Percentiles rank a stretch among this genome's conserved stretches.
Conservation (phyloP, 2,888 invertebrate species). For the Polydrusus cervinus region DNA sequence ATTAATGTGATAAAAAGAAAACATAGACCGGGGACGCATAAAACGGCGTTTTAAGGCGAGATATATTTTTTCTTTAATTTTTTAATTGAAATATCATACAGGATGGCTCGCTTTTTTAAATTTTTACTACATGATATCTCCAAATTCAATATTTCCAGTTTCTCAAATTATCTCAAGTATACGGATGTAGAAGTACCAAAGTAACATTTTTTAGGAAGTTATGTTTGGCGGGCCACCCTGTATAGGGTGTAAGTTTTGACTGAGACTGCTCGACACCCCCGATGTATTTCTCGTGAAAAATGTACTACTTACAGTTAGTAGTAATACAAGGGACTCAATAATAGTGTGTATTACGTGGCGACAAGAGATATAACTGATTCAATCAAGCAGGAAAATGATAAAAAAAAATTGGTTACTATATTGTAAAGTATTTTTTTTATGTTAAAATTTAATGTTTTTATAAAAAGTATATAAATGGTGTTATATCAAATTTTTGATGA, state of each 20-base stretch:
- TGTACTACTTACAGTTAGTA: not conserved
- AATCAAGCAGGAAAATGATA: not conserved
- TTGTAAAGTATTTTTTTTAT: conserved; percentile 19
- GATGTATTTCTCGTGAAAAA: too few relatives aligned
- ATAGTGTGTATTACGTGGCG: not conserved
- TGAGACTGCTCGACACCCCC: too few relatives aligned
- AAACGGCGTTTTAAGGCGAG: not conserved
- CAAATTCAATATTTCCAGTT: too few relatives aligned
- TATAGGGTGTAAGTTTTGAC: too few relatives aligned
- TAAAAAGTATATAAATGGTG: conserved; percentile 21
- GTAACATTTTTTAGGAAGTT: too few relatives aligned
- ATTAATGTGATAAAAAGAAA: conserved; percentile 35
- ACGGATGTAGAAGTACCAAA: too few relatives aligned
- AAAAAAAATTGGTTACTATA: not conserved
- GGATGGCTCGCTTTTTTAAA: not conserved
- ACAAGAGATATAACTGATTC: not conserved
- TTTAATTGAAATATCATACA: not conserved
- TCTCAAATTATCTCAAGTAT: too few relatives aligned
- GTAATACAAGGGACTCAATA: conserved; percentile 13
- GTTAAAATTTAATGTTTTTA: conserved; percentile 29
- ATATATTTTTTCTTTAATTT: not conserved
- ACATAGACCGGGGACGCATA: not conserved
- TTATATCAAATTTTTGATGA: not conserved
- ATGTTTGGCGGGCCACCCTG: too few relatives aligned
- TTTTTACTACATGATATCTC: too few relatives aligned